Conservation (phyloP, 2,113 vertebrate species). For the Phaethon lepturus region DNA sequence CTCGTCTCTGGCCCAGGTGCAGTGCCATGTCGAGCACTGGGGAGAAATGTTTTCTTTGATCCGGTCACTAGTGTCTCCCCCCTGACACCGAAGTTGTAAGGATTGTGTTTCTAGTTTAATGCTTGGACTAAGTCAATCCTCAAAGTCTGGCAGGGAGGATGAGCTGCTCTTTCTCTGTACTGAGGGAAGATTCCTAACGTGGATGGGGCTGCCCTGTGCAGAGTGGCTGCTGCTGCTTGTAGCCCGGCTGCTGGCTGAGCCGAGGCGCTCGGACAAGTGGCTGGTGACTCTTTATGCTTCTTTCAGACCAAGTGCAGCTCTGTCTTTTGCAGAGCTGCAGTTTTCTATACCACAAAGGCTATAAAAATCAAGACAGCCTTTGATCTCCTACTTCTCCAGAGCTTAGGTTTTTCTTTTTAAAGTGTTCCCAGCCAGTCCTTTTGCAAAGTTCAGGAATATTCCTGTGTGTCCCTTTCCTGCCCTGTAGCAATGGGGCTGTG, state of each 20-base stretch:
- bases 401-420: background rate
- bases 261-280: accelerated
- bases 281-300: background rate
- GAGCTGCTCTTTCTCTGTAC: background rate
- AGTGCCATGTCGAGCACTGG: accelerated
- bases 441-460: background rate
- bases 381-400: background rate
- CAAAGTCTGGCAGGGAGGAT: background rate
- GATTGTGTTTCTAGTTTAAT: background rate
- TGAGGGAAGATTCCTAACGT: accelerated
- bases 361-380: background rate
- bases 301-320: background rate
- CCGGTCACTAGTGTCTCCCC: accelerated
- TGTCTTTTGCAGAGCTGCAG: background rate
- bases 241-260: background rate
- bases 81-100: background rate
- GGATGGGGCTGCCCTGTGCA: background rate
- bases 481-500: background rate
- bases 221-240: background rate
- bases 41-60: background rate
- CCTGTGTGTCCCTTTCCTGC: background rate
- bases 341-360: background rate
- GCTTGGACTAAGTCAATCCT: background rate
- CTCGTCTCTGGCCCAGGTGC: background rate
- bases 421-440: background rate